Conservation (phyloP, 2,797 vertebrate species). For the Peromyscus eremicus region DNA sequence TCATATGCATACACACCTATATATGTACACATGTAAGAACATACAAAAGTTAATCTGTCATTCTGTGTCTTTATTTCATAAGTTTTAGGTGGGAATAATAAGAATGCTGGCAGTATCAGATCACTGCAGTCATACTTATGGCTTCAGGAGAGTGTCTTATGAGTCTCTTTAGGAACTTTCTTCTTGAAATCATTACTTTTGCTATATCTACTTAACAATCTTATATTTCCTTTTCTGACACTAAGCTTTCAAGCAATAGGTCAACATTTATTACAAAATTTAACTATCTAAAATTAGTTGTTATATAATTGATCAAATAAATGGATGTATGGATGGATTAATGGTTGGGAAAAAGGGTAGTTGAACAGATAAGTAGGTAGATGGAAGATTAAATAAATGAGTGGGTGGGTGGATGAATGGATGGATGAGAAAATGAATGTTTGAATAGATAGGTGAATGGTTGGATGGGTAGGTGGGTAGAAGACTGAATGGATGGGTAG, state of each 20-base stretch:
- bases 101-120: no score
- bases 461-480: not conserved
- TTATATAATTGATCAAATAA: not conserved
- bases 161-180: not conserved
- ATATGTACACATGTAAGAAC: not conserved
- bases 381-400: not conserved
- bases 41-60: not conserved
- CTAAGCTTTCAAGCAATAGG: not conserved
- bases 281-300: not conserved
- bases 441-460: not conserved
- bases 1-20: not conserved
- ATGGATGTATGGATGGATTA: not conserved
- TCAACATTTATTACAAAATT: not conserved
- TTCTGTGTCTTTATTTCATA: not conserved
- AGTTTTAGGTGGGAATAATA: no score
- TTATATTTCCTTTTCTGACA: not conserved
- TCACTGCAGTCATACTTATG: not conserved
- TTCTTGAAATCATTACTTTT: not conserved
- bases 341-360: not conserved
- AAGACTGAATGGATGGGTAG: no score
- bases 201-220: not conserved
- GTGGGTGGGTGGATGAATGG: no score
- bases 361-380: not conserved
- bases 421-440: not conserved
- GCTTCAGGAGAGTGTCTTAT: not conserved